A percentile compares a stretch with the other conserved stretches of the same genome.
Conservation (phyloP, 2,113 vertebrate genomes). For the Aptenodytes patagonicus region DNA sequence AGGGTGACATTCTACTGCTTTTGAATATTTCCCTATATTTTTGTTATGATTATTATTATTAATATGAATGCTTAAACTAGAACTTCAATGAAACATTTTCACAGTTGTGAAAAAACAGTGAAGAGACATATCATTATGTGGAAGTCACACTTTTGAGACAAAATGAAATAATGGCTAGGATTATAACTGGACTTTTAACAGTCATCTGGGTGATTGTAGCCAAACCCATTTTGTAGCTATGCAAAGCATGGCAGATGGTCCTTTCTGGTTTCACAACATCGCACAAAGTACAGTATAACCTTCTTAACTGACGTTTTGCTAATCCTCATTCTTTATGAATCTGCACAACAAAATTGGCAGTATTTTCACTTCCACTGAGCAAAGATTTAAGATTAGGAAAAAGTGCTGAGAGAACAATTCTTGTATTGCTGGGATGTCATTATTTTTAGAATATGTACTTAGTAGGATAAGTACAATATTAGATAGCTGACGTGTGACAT, state of each 20-base stretch:
- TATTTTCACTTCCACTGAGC: not conserved
- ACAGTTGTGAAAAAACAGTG: not conserved
- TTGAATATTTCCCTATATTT: not conserved
- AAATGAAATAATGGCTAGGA: not conserved
- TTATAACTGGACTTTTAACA: not conserved
- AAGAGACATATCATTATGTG: not conserved
- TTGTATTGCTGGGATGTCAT: not conserved
- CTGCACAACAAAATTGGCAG: not conserved
- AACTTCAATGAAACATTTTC: not conserved
- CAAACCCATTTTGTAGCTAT: not conserved
- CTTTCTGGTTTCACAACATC: not conserved
- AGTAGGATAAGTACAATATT: not conserved
- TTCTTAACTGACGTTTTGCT: not conserved
- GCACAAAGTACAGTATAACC: not conserved
- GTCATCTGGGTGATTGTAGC: not conserved
- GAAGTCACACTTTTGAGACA: not conserved
- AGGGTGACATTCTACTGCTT: not conserved
- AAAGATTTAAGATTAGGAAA: conserved; percentile 5
- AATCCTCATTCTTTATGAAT: not conserved
- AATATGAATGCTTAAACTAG: not conserved
- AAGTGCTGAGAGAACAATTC: not conserved
- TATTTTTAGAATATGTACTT: not conserved
- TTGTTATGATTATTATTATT: not conserved
- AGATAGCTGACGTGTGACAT: not conserved
- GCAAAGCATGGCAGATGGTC: not conserved